Evolutionary conservation across 2,888 invertebrate genomes (phyloP).

Genomic region (Hyposoter dolosus): DNA sequence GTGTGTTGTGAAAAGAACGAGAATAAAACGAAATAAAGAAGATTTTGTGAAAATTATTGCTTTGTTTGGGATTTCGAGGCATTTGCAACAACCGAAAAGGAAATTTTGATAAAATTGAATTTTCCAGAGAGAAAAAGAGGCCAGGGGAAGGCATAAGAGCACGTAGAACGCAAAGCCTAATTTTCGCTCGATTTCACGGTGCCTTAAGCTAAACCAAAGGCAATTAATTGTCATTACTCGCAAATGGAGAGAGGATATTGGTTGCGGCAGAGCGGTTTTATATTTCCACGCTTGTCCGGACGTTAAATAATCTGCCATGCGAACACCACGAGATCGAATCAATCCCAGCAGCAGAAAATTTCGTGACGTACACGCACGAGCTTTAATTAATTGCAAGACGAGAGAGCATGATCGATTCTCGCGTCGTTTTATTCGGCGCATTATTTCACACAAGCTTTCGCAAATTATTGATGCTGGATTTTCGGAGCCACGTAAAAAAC

Average conservation of each 20-base stretch:
- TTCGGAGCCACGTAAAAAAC: constrained; percentile 12
- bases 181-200: background rate
- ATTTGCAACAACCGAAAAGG: no score
- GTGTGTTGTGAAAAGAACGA: no score
- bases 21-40: background rate
- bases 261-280: constrained; percentile 1
- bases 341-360: constrained; percentile 28
- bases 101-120: no score
- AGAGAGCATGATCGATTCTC: constrained; percentile 57
- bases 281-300: background rate
- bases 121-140: no score
- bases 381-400: constrained; percentile 63
- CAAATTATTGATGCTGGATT: constrained; percentile 1
- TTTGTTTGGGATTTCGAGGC: no score
- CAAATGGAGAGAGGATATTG: background rate
- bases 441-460: background rate
- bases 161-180: background rate
- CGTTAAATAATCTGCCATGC: constrained; percentile 20
- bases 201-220: constrained; percentile 1
- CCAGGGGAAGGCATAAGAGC: background rate
- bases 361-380: background rate
- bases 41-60: no score
- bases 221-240: constrained; percentile 19
- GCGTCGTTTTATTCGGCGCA: constrained; percentile 12
- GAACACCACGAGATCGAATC: constrained; percentile 41